These are phyloP conservation scores for Calliopum simillimum DNA, from an alignment of 2,888 invertebrate genomes.

Conservation along the genomic window DNA sequence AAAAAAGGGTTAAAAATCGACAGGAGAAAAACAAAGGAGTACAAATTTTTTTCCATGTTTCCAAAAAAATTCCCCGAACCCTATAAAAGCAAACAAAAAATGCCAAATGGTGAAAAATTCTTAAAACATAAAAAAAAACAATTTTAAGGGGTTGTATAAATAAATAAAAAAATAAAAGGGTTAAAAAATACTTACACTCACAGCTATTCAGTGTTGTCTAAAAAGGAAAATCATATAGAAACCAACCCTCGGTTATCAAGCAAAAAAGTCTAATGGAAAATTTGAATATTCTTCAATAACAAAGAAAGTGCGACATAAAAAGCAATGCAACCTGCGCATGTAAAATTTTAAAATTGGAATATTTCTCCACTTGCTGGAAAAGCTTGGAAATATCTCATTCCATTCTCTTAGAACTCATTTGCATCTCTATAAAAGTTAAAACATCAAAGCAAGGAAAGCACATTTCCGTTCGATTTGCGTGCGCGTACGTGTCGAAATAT, in stretches of 20 bases:
- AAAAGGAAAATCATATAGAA: no score
- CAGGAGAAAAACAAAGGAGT: no score
- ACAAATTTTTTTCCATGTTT: neutral
- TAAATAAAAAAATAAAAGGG: neutral
- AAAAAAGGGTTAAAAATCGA: neutral
- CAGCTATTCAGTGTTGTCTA: no score
- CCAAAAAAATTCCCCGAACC: neutral
- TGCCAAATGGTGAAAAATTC: neutral
- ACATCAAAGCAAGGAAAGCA: neutral
- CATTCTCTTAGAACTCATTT: neutral
- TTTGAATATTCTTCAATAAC: neutral
- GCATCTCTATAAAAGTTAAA: constrained; percentile 46
- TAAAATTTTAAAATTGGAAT: constrained; percentile 61
- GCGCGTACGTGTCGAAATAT: constrained; percentile 19
- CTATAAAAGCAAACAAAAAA: neutral
- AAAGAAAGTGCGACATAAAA: no score
- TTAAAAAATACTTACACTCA: neutral
- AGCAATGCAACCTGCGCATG: constrained; percentile 54
- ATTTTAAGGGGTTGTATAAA: neutral
- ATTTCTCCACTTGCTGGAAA: constrained; percentile 36
- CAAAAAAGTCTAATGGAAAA: constrained; percentile 1
- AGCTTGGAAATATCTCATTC: neutral
- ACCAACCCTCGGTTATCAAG: neutral
- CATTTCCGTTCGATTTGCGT: constrained; percentile 41
- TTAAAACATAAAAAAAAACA: neutral